Conservation (phyloP, 2,797 vertebrate genomes). For the Aulostomus chinensis region DNA sequence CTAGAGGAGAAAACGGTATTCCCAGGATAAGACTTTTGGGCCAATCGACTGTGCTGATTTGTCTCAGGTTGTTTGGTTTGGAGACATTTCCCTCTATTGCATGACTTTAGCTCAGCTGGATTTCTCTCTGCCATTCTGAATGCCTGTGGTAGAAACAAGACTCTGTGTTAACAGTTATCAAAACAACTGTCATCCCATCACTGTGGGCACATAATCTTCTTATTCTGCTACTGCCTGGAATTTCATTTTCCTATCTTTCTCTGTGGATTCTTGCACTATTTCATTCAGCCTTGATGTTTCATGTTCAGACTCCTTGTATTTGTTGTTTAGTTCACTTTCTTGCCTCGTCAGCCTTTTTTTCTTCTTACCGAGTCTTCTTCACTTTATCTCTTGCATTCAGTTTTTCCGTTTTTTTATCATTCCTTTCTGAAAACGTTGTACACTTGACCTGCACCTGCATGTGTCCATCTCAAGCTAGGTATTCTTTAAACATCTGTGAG, state of each 20-base stretch:
- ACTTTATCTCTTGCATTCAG: no score
- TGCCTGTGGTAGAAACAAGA: conserved; percentile 14
- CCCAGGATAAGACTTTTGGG: no score
- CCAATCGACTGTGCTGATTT: not conserved
- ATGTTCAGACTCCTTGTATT: conserved; percentile 5
- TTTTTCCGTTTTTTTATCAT: no score
- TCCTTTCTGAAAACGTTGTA: no score
- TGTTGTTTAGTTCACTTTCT: conserved; percentile 1
- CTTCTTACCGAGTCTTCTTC: not conserved
- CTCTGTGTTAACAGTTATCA: conserved; percentile 43
- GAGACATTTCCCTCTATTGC: conserved; percentile 17
- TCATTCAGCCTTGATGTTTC: conserved; percentile 11
- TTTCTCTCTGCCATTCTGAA: conserved; percentile 8
- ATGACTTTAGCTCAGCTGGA: conserved; percentile 10
- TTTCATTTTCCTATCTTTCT: conserved; percentile 26
- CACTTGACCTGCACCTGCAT: no score
- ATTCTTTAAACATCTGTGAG: no score
- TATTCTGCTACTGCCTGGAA: conserved; percentile 22
- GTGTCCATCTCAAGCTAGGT: no score
- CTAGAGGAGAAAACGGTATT: no score
- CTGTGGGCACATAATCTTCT: conserved; percentile 30
- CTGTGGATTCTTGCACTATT: conserved; percentile 20
- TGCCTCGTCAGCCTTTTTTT: not conserved
- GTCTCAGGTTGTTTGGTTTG: not conserved
- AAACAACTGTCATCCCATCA: conserved; percentile 33